Evolutionary conservation across 2,797 vertebrate species (phyloP).

Genomic region (Gymnothorax reevesii): DNA sequence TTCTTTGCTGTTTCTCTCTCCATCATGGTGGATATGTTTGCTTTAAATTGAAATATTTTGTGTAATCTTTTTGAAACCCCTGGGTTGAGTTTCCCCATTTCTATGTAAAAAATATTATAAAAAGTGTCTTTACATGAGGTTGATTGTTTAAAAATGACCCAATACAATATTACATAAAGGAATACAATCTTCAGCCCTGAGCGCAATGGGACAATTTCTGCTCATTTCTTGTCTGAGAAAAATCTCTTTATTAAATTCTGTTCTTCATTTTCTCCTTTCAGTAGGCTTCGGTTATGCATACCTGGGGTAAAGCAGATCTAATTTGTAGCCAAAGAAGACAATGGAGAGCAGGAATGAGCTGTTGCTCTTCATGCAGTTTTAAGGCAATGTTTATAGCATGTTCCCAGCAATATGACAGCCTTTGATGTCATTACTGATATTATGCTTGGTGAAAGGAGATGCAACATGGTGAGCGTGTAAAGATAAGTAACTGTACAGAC

Average conservation of each 20-base stretch:
- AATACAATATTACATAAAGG: background rate
- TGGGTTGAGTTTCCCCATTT: conserved; percentile 1
- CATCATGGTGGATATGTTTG: background rate
- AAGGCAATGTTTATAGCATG: conserved; percentile 71
- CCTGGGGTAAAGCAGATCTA: conserved; percentile 72
- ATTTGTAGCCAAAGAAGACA: conserved; percentile 72
- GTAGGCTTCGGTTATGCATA: background rate
- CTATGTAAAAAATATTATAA: background rate
- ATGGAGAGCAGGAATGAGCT: conserved; percentile 77
- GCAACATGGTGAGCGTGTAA: background rate
- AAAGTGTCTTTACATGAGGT: background rate
- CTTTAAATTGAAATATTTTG: background rate
- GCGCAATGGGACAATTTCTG: conserved; percentile 1
- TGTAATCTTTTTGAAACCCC: background rate
- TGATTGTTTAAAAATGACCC: background rate
- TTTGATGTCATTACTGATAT: background rate
- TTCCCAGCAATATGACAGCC: conserved; percentile 33
- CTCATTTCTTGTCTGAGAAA: conserved; percentile 3
- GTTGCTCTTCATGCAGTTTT: conserved; percentile 78
- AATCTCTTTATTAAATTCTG: conserved; percentile 1
- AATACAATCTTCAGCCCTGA: background rate
- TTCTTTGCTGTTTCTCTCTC: background rate
- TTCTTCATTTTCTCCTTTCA: background rate
- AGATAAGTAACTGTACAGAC: background rate
- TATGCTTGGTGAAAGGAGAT: background rate